phyloP scores from a whole-genome alignment of 2,797 vertebrate genomes.

The Mus minutoides region DNA sequence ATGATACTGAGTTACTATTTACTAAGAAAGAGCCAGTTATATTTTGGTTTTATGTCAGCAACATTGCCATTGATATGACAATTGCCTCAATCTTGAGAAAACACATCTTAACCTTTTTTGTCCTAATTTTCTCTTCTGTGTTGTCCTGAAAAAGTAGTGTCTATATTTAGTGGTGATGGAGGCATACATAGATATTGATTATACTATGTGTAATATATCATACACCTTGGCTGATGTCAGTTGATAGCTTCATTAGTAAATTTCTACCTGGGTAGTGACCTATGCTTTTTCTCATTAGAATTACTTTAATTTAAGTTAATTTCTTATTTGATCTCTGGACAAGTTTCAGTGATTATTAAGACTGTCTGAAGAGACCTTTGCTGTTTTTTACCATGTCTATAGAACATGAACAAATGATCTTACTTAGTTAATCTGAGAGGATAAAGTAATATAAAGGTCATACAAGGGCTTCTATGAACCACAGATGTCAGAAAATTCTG shows the following conservation, averaged over 20 bases:
- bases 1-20: not conserved
- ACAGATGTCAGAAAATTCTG: not conserved
- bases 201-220: no score
- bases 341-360: not conserved
- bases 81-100: not conserved
- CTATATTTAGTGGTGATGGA: not conserved
- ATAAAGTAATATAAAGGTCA: not conserved
- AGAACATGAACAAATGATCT: not conserved
- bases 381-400: not conserved
- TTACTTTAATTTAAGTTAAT: not conserved
- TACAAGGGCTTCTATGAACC: not conserved
- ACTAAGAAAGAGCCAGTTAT: not conserved
- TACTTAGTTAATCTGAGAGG: not conserved
- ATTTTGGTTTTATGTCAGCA: not conserved
- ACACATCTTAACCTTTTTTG: not conserved
- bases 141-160: not conserved
- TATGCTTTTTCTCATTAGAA: slow-evolving; percentile 3
- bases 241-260: not conserved
- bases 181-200: not conserved
- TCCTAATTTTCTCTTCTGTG: not conserved
- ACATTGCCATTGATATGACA: not conserved
- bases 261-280: not conserved
- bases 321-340: not conserved
- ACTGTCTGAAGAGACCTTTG: not conserved
- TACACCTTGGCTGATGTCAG: not conserved